phyloP scores from a whole-genome alignment of 2,797 vertebrate species.

The Bryconaethiops microstoma region DNA sequence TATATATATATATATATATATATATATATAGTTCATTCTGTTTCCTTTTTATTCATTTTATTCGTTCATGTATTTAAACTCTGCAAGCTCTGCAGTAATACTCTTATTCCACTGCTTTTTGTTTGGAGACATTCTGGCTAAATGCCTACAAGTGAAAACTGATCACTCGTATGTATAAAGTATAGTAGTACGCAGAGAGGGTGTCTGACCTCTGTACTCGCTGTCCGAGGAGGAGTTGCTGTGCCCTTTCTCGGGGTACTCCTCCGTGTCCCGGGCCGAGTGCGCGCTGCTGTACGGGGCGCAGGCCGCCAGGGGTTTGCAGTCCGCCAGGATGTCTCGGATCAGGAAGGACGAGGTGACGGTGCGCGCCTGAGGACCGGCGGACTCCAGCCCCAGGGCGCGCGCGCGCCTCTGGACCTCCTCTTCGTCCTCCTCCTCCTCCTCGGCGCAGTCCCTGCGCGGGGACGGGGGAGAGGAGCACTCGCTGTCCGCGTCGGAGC shows the following conservation, averaged over 20 bases:
- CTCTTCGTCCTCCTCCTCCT: constrained; percentile 67
- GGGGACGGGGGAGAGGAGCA: constrained; percentile 92
- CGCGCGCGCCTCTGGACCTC: constrained; percentile 78
- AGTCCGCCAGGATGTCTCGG: constrained; percentile 96
- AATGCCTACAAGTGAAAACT: no score
- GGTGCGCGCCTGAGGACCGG: constrained; percentile 91
- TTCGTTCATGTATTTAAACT: no score
- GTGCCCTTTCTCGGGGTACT: constrained; percentile 92
- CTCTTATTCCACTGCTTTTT: no score
- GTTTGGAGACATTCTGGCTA: no score
- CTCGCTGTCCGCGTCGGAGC: constrained; percentile 89
- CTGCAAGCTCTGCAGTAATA: no score
- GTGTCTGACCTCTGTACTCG: constrained; percentile 90
- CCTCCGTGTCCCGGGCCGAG: constrained; percentile 87
- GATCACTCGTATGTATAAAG: no score
- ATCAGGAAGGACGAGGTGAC: constrained; percentile 98
- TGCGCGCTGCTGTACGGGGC: constrained; percentile 93
- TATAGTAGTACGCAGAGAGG: no score
- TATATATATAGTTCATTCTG: no score
- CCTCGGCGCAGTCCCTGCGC: constrained; percentile 87
- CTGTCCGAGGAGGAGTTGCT: constrained; percentile 93
- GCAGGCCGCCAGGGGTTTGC: constrained; percentile 94
- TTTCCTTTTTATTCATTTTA: no score
- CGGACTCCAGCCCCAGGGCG: constrained; percentile 81
- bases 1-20: no score